A percentile compares a stretch with the other conserved stretches of the same genome.
Conservation (phyloP, 2,797 vertebrate species). For the Lepus townsendii region DNA sequence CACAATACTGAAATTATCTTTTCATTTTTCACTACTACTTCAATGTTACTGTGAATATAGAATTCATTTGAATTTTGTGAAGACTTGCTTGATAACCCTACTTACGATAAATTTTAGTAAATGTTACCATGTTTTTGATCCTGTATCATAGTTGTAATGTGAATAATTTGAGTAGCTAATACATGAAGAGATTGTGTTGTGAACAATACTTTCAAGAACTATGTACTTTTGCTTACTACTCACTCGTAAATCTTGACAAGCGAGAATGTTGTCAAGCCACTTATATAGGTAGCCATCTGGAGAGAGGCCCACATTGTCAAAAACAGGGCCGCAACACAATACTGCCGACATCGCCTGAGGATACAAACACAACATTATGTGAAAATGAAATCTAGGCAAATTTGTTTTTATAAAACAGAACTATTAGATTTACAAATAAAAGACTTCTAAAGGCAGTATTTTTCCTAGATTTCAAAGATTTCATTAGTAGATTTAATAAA, state of each 20-base stretch:
- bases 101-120: not conserved
- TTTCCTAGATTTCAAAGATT: not conserved
- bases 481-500: not conserved
- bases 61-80: not conserved
- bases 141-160: not conserved
- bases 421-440: not conserved
- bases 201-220: slow-evolving; percentile 6
- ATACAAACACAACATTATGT: not conserved
- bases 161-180: not conserved
- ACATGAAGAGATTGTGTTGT: not conserved
- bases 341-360: slow-evolving; percentile 98
- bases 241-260: slow-evolving; percentile 98
- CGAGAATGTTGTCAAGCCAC: slow-evolving; percentile 99
- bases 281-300: slow-evolving; percentile 99
- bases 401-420: not conserved
- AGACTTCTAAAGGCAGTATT: slow-evolving; percentile 10
- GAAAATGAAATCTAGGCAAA: not conserved
- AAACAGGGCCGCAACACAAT: slow-evolving; percentile 98
- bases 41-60: not conserved
- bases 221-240: slow-evolving; percentile 74
- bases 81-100: not conserved
- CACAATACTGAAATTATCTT: not conserved
- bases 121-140: not conserved
- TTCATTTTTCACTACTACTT: slow-evolving; percentile 19
- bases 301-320: slow-evolving; percentile 98